Conservation (phyloP, 2,888 invertebrate genomes). For the Acronicta alni region DNA sequence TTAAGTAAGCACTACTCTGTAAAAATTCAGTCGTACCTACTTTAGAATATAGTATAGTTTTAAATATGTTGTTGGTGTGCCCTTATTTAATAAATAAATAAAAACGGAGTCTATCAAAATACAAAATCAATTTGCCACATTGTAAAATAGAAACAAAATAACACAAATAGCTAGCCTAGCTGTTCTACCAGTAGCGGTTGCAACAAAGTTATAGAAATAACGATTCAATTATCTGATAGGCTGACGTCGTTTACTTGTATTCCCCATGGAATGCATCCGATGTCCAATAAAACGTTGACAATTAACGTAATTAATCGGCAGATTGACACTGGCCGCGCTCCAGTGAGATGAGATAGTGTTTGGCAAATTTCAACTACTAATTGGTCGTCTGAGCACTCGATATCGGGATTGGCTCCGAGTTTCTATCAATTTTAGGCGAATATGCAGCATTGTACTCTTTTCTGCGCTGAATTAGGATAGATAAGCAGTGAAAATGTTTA, state of each 20-base stretch:
- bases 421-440: slow-evolving; percentile 25
- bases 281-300: slow-evolving; percentile 77
- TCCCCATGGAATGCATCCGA: slow-evolving; percentile 63
- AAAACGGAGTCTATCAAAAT: too few species aligned
- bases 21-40: neutral
- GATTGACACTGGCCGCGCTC: slow-evolving; percentile 63
- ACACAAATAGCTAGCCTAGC: slow-evolving; percentile 17
- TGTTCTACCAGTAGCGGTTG: slow-evolving; percentile 4
- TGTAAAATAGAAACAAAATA: slow-evolving; percentile 1
- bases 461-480: neutral
- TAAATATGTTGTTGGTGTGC: too few species aligned
- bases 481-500: neutral
- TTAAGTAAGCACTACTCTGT: neutral
- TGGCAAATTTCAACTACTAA: slow-evolving; percentile 44
- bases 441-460: slow-evolving; percentile 7
- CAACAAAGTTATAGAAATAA: slow-evolving; percentile 38
- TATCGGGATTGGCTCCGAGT: slow-evolving; percentile 20
- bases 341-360: slow-evolving; percentile 49
- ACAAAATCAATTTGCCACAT: slow-evolving; percentile 1
- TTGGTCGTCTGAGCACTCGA: slow-evolving; percentile 31
- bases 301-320: slow-evolving; percentile 73
- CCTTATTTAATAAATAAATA: too few species aligned
- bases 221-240: slow-evolving; percentile 43
- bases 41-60: too few species aligned
- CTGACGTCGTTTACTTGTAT: slow-evolving; percentile 50